Percentiles rank a stretch among this genome's conserved stretches.
These are phyloP conservation scores for Uropetala carovei DNA, from an alignment of 2,888 invertebrate genomes.

Conservation along the genomic window DNA sequence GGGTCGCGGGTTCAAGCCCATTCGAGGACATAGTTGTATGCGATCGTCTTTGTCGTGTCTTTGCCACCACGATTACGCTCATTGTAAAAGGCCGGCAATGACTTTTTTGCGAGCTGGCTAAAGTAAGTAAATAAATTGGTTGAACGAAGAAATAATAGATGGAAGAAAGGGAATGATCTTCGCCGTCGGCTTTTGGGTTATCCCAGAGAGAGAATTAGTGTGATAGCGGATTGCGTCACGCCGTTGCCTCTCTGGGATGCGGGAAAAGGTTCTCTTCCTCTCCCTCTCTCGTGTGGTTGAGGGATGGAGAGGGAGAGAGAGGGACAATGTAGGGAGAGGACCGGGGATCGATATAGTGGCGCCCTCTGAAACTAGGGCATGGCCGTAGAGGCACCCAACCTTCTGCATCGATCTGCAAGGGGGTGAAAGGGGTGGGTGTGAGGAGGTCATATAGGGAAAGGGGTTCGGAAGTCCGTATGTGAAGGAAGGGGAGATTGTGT, in stretches of 20 bases:
- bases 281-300: background rate
- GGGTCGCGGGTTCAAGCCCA: background rate
- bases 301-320: background rate
- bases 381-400: conserved; percentile 56
- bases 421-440: background rate
- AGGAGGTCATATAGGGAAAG: conserved; percentile 1
- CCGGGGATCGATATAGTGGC: conserved; percentile 44
- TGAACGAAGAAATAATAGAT: too few relatives aligned
- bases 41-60: background rate
- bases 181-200: conserved; percentile 15
- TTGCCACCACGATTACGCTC: background rate
- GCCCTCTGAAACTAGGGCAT: conserved; percentile 57
- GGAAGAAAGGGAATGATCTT: too few relatives aligned
- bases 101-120: background rate
- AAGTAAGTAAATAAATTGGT: too few relatives aligned
- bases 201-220: background rate
- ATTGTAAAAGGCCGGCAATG: background rate
- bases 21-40: background rate
- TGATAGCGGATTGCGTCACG: conserved; percentile 48
- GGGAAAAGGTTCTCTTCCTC: background rate
- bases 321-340: background rate
- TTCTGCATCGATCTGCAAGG: conserved; percentile 58
- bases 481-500: background rate
- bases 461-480: background rate
- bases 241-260: conserved; percentile 45